Percentiles rank a stretch among this genome's conserved stretches.
Evolutionary conservation across 2,113 vertebrate species (phyloP).

Genomic region (Fulica atra): DNA sequence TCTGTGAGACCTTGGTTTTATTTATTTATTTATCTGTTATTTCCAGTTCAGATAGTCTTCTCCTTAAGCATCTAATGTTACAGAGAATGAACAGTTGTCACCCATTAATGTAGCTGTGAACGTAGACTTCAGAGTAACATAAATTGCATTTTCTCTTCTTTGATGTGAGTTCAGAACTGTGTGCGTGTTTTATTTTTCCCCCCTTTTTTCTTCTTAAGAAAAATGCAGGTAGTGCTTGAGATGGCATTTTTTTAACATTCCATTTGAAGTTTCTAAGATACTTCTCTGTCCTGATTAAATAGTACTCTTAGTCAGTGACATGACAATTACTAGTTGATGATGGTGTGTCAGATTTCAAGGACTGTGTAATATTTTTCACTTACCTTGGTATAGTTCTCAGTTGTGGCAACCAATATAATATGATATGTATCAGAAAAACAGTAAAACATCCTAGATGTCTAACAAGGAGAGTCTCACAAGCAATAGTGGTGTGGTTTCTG

Average conservation of each 20-base stretch:
- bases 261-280: not conserved
- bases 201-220: not conserved
- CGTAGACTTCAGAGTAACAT: not conserved
- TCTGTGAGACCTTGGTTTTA: not conserved
- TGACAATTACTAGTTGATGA: not conserved
- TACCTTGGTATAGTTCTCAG: not conserved
- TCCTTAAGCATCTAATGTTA: not conserved
- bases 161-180: not conserved
- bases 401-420: not conserved
- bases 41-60: not conserved
- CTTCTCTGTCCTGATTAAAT: not conserved
- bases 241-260: not conserved
- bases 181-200: not conserved
- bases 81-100: not conserved
- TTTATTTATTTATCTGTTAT: not conserved
- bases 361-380: not conserved
- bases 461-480: not conserved
- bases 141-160: not conserved
- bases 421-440: not conserved
- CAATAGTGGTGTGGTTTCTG: not conserved
- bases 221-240: not conserved
- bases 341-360: not conserved
- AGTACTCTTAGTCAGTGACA: not conserved
- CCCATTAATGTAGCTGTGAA: not conserved
- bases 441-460: not conserved